phyloP scores from a whole-genome alignment of 2,797 vertebrate genomes.

The Cyprinodon diabolis region DNA sequence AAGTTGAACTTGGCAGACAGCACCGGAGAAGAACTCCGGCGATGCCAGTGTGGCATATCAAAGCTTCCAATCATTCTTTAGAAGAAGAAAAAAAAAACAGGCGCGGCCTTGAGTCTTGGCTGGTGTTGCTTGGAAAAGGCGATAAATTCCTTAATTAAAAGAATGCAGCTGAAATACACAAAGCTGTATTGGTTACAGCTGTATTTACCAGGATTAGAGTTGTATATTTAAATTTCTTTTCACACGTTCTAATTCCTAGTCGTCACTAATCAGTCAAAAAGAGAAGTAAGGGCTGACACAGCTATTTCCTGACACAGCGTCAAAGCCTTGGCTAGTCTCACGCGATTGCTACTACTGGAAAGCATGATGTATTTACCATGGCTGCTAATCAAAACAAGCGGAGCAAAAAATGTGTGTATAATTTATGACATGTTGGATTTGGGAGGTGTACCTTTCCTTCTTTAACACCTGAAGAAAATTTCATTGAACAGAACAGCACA shows the following conservation, averaged over 20 bases:
- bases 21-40: constrained; percentile 54
- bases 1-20: constrained; percentile 53
- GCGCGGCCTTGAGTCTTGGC: constrained; percentile 15
- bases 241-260: constrained; percentile 54
- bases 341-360: constrained; percentile 48
- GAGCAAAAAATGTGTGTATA: constrained; percentile 59
- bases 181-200: constrained; percentile 22
- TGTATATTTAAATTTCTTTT: constrained; percentile 49
- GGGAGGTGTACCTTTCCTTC: constrained; percentile 34
- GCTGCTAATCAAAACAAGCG: constrained; percentile 70
- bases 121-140: constrained; percentile 20
- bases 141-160: constrained; percentile 58
- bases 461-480: constrained; percentile 59
- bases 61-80: constrained; percentile 38
- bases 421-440: constrained; percentile 72
- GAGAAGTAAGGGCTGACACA: constrained; percentile 26
- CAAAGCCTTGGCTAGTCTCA: constrained; percentile 30
- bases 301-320: constrained; percentile 27
- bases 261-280: constrained; percentile 49
- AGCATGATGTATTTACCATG: constrained; percentile 47
- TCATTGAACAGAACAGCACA: constrained; percentile 53
- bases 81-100: constrained; percentile 16
- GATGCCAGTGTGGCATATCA: constrained; percentile 55
- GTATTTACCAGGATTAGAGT: constrained; percentile 49
- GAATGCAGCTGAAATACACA: constrained; percentile 33